Percentiles rank a stretch among this genome's conserved stretches.
Evolutionary conservation across 2,888 invertebrate species (phyloP).

Genomic region (Meloe dianella): DNA sequence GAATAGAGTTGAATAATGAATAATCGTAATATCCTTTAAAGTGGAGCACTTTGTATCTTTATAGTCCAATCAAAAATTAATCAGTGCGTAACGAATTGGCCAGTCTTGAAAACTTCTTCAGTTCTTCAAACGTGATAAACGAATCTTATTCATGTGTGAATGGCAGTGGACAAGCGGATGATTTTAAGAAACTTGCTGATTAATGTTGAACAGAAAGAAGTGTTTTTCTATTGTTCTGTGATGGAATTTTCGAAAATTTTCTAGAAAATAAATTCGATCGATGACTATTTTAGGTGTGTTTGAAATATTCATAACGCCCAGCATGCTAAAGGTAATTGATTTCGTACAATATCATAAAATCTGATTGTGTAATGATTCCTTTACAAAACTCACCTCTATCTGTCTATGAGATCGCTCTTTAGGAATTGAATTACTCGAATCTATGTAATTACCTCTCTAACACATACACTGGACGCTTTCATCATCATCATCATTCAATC

Average conservation of each 20-base stretch:
- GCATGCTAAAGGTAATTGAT: neutral
- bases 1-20: too few relatives aligned
- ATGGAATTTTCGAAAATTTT: neutral
- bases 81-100: too few relatives aligned
- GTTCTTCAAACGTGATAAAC: too few relatives aligned
- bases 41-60: too few relatives aligned
- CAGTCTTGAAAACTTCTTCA: too few relatives aligned
- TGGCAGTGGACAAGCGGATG: too few relatives aligned
- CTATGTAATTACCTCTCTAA: constrained; percentile 1
- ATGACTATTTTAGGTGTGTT: neutral
- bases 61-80: too few relatives aligned
- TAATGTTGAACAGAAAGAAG: too few relatives aligned
- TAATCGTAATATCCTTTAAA: too few relatives aligned
- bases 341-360: constrained; percentile 2
- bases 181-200: too few relatives aligned
- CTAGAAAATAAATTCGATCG: neutral
- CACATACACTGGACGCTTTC: constrained; percentile 4
- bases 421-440: neutral
- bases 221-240: too few relatives aligned
- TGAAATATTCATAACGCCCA: constrained; percentile 10
- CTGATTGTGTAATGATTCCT: neutral
- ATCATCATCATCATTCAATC: neutral
- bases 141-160: too few relatives aligned
- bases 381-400: constrained; percentile 2
- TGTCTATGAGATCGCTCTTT: neutral